Evolutionary conservation across 1,140 invertebrate genomes (phyloP), one percentile per base, ranked within the genome.

Genomic region (Drosophila auraria): DNA sequence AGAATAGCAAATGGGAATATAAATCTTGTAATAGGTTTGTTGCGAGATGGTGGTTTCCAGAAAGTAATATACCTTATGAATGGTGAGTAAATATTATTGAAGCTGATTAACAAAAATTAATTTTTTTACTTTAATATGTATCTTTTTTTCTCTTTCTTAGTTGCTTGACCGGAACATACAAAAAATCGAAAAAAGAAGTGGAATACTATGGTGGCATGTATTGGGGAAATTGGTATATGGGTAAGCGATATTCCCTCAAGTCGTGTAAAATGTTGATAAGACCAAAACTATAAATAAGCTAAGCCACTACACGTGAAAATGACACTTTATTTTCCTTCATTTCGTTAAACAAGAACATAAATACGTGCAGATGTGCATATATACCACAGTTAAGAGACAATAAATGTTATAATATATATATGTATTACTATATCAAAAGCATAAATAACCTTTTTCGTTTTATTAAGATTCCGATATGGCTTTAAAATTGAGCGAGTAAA

Each of bases 171-270:
- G 54, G 17, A 1, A 0, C 0, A 15, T 57, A 57, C 15, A 3
- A 0, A 23, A 11, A 15, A 11, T 15, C 30, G 7, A 38, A 5
- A 1, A 6, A 23, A 15, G 0, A 0, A 30, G 0, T 23, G 6
- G 0, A 0, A 2, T 3, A 1, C 0, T 1, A 2, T 2, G 0
- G 5, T 0, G 33, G 3, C 33, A 57, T 57, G 7, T n/a, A 38
- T 23, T 57, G 54, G 33, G 33, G 33, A 23, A 23, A 57, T 3
- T 57, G 54, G 54, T 3, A 15, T 36, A 9, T 14, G 4, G 27
- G 2, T 8, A 15, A 36, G 3, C 3, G 2, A 9, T 9, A 38
- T 38, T 3, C 20, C 5, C 33, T 57, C 3, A 58, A 40, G 56
- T 20, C 20, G 36, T 58, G 36, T 14, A 58, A 58, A 42, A 42